Conservation (phyloP, 1,140 invertebrate genomes). For the Drosophila cardini region DNA sequence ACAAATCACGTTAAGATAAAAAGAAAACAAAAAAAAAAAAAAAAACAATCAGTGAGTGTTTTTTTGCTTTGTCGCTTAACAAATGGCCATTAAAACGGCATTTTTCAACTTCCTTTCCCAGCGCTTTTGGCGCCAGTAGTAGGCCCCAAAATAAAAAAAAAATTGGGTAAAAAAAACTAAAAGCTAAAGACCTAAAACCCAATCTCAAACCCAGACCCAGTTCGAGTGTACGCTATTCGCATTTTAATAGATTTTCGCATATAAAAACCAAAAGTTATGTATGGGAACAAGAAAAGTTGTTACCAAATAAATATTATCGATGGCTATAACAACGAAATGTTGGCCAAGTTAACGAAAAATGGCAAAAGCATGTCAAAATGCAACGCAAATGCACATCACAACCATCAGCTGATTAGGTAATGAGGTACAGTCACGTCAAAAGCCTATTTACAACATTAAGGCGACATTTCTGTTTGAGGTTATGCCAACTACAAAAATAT, state of each 20-base stretch:
- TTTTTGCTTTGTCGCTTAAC: constrained; percentile 37
- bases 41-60: constrained; percentile 28
- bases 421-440: constrained; percentile 73
- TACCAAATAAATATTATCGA: constrained; percentile 31
- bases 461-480: constrained; percentile 44
- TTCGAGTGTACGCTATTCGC: constrained; percentile 52
- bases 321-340: constrained; percentile 15
- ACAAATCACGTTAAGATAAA: constrained; percentile 8
- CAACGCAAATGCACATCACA: constrained; percentile 40
- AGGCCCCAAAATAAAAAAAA: background rate
- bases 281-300: constrained; percentile 53
- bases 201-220: constrained; percentile 27
- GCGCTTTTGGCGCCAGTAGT: constrained; percentile 28
- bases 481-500: constrained; percentile 60
- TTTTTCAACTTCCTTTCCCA: constrained; percentile 75
- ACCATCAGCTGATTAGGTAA: constrained; percentile 60
- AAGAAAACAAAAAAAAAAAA: constrained; percentile 5
- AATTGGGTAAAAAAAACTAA: background rate
- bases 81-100: constrained; percentile 58
- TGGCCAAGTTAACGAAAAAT: constrained; percentile 5
- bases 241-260: constrained; percentile 68
- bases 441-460: constrained; percentile 10
- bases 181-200: constrained; percentile 19
- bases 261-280: constrained; percentile 53
- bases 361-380: constrained; percentile 29